Percentiles rank a stretch among this genome's conserved stretches.
Conservation (phyloP, 2,888 invertebrate genomes). For the Melanostoma scalare region DNA sequence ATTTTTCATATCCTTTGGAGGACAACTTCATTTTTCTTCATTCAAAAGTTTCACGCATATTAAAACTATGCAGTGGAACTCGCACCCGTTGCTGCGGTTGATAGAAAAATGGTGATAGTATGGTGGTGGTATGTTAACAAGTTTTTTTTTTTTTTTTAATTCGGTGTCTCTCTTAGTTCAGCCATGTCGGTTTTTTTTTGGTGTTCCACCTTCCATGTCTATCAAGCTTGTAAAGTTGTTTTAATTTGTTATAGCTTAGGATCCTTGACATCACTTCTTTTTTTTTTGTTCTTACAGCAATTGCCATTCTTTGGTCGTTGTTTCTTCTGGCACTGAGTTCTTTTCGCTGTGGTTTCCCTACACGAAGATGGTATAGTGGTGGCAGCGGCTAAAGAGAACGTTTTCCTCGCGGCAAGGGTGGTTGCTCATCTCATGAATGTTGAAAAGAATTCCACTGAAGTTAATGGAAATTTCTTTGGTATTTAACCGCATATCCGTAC, state of each 20-base stretch:
- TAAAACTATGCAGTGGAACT: conserved; percentile 63
- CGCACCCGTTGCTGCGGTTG: conserved; percentile 16
- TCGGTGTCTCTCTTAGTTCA: conserved; percentile 15
- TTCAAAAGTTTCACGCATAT: conserved; percentile 72
- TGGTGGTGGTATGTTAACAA: conserved; percentile 49
- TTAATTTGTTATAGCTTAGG: conserved; percentile 72
- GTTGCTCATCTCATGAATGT: conserved; percentile 53
- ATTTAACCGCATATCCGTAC: conserved; percentile 58
- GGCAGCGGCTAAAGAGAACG: neutral
- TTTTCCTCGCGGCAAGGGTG: conserved; percentile 3
- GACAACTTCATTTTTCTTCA: conserved; percentile 73
- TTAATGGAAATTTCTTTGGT: conserved; percentile 73
- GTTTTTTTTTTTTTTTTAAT: conserved; percentile 10
- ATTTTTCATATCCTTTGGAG: conserved; percentile 70
- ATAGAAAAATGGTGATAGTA: conserved; percentile 25
- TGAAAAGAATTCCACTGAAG: conserved; percentile 68
- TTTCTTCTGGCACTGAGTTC: conserved; percentile 31
- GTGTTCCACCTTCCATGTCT: conserved; percentile 61
- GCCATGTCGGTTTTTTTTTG: conserved; percentile 36
- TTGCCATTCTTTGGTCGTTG: conserved; percentile 47
- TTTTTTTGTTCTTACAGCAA: conserved; percentile 25
- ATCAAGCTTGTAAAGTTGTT: conserved; percentile 73
- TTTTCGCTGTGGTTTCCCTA: conserved; percentile 42
- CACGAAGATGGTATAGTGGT: conserved; percentile 3
- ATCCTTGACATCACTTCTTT: conserved; percentile 63